These are phyloP conservation scores for Gerris lacustris DNA, from an alignment of 2,888 invertebrate genomes.

Conservation along the genomic window DNA sequence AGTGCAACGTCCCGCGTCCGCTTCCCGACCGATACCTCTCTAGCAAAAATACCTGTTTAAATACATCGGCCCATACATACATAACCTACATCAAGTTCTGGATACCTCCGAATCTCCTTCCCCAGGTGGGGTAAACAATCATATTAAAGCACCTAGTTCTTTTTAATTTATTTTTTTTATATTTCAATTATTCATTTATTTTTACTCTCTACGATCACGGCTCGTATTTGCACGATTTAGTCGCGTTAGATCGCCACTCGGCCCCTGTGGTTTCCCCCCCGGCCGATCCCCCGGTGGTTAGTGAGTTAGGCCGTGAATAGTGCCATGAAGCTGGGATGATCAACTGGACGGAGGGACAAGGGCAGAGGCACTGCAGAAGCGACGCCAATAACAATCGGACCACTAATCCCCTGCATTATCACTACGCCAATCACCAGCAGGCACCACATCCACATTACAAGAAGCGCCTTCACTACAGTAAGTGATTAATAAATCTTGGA, in stretches of 20 bases:
- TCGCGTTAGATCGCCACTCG: no score
- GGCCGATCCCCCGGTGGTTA: background rate
- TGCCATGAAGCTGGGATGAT: constrained; percentile 25
- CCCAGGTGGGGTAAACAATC: background rate
- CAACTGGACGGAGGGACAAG: constrained; percentile 22
- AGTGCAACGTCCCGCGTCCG: constrained; percentile 1
- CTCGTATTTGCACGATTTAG: no score
- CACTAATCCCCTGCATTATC: background rate
- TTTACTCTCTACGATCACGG: no score
- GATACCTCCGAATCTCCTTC: background rate
- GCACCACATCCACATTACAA: constrained; percentile 9
- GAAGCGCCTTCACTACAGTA: background rate
- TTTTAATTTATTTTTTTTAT: background rate
- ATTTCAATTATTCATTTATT: no score
- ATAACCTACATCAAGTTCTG: background rate
- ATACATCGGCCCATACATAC: background rate
- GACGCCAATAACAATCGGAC: constrained; percentile 27
- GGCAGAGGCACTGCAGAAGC: constrained; percentile 24
- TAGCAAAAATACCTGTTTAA: background rate
- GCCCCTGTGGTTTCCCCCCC: no score
- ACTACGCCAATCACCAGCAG: constrained; percentile 14
- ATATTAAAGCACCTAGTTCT: background rate
- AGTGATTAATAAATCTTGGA: background rate
- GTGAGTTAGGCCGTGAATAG: constrained; percentile 12
- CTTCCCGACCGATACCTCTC: background rate